phyloP scores from a whole-genome alignment of 2,888 invertebrate species.

The Pammene fasciana region DNA sequence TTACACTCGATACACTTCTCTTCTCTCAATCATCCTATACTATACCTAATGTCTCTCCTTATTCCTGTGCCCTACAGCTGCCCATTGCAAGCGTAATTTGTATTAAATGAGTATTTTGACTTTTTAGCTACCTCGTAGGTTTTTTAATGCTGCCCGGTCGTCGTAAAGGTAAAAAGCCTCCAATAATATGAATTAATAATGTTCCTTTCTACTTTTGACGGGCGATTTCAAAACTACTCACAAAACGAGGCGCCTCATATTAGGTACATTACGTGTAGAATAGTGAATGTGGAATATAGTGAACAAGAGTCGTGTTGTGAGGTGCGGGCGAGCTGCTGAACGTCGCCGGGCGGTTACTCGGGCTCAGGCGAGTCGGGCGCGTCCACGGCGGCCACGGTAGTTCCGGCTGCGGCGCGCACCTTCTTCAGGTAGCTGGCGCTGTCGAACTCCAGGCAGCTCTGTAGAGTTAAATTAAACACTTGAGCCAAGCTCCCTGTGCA shows the following conservation, averaged over 20 bases:
- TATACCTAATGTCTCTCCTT: slow-evolving; percentile 14
- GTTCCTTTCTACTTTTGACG: neutral
- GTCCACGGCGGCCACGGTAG: slow-evolving; percentile 71
- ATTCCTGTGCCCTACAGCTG: slow-evolving; percentile 1
- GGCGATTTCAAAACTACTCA: too few relatives aligned
- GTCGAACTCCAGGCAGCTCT: slow-evolving; percentile 83
- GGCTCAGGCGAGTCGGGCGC: slow-evolving; percentile 80
- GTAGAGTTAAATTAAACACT: slow-evolving; percentile 51
- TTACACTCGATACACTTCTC: slow-evolving; percentile 19
- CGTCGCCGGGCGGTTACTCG: slow-evolving; percentile 59
- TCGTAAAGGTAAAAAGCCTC: neutral
- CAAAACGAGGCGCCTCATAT: too few relatives aligned
- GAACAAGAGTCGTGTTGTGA: slow-evolving; percentile 1
- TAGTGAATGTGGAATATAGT: slow-evolving; percentile 1
- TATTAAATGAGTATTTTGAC: slow-evolving; percentile 2
- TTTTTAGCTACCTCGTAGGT: neutral
- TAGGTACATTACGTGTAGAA: neutral
- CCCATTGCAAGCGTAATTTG: slow-evolving; percentile 12
- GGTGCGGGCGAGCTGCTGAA: slow-evolving; percentile 47
- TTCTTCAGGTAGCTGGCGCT: slow-evolving; percentile 78
- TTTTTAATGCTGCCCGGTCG: neutral
- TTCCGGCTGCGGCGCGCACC: slow-evolving; percentile 71
- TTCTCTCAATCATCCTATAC: slow-evolving; percentile 9
- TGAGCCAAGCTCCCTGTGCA: neutral
- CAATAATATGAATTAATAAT: too few relatives aligned